A percentile compares a stretch with the other conserved stretches of the same genome.
Evolutionary conservation across 2,888 invertebrate species (phyloP).

Genomic region (Mellilla xanthometata): DNA sequence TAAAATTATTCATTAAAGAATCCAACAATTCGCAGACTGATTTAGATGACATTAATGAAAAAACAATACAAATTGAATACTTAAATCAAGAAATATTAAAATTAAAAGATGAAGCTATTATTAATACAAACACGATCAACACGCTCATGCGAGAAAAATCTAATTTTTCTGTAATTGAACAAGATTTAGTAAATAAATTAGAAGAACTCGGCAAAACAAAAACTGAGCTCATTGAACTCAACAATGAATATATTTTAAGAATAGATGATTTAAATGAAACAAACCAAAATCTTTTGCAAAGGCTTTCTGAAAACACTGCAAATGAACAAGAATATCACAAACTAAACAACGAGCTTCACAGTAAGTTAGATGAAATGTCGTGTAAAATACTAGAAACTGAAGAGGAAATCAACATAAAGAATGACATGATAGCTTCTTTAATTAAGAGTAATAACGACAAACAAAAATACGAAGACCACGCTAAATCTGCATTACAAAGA

Average conservation of each 20-base stretch:
- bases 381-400: slow-evolving; percentile 39
- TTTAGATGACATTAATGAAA: slow-evolving; percentile 38
- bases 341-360: slow-evolving; percentile 35
- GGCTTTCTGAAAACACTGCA: slow-evolving; percentile 30
- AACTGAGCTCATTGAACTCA: slow-evolving; percentile 34
- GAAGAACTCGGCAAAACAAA: slow-evolving; percentile 33
- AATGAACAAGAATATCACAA: slow-evolving; percentile 30
- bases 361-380: slow-evolving; percentile 35
- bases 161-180: slow-evolving; percentile 33
- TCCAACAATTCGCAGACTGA: slow-evolving; percentile 25
- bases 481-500: slow-evolving; percentile 41
- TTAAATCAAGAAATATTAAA: slow-evolving; percentile 39
- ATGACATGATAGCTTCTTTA: slow-evolving; percentile 40
- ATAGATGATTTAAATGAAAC: slow-evolving; percentile 40
- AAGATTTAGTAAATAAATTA: slow-evolving; percentile 42
- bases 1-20: slow-evolving; percentile 40
- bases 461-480: slow-evolving; percentile 42
- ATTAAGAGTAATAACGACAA: slow-evolving; percentile 35
- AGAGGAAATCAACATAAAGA: slow-evolving; percentile 41
- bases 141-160: slow-evolving; percentile 43
- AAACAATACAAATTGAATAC: slow-evolving; percentile 41
- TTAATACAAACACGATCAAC: slow-evolving; percentile 42
- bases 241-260: slow-evolving; percentile 30
- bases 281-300: slow-evolving; percentile 34
- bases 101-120: slow-evolving; percentile 38